These are phyloP conservation scores for Odobenus rosmarus DNA, from an alignment of 2,113 vertebrate species.

Conservation along the genomic window DNA sequence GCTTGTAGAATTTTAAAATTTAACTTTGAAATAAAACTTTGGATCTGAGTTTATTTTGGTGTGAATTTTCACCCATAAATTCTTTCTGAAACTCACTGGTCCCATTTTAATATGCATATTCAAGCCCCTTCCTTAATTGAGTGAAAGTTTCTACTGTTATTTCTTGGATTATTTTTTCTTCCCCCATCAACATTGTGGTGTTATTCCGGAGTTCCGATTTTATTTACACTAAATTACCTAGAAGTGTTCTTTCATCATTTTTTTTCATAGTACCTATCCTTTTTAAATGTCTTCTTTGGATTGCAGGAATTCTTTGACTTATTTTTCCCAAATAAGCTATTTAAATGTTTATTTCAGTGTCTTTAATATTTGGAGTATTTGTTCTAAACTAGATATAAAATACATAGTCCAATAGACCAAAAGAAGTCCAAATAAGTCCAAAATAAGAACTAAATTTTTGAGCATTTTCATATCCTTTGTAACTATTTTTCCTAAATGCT, in stretches of 20 bases:
- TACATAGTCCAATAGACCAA: neutral
- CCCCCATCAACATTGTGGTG: neutral
- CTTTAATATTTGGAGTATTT: neutral
- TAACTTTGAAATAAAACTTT: neutral
- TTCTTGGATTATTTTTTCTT: neutral
- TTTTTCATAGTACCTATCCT: neutral
- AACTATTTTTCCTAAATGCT: neutral
- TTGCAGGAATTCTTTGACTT: neutral
- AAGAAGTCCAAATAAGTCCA: neutral
- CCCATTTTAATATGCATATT: neutral
- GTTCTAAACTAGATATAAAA: neutral
- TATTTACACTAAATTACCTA: neutral
- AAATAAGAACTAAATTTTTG: neutral
- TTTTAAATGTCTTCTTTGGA: neutral
- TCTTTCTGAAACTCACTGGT: neutral
- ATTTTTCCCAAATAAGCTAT: neutral
- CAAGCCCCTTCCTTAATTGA: neutral
- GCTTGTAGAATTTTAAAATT: neutral
- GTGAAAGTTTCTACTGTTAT: neutral
- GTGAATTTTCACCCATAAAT: neutral
- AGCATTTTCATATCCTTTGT: neutral
- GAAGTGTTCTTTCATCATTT: neutral
- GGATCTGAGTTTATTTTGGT: neutral
- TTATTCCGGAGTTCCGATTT: neutral
- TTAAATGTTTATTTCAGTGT: neutral